Evolutionary conservation across 2,113 vertebrate genomes (phyloP), one percentile per base, ranked within the genome.

Genomic region (Morone saxatilis): DNA sequence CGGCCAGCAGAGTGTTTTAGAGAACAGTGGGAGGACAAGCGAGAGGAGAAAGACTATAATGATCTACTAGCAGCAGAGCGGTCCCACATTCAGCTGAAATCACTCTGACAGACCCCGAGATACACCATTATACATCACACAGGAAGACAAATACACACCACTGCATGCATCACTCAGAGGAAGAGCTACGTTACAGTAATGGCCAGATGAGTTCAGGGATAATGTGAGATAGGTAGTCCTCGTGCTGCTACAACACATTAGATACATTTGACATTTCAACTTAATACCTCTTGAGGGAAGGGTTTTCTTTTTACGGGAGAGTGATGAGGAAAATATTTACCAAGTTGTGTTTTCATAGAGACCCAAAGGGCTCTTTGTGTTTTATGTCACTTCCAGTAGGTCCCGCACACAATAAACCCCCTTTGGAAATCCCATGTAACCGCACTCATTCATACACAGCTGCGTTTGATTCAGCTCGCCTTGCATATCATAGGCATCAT

Each of bases 381-480:
- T 87, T 86, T 70, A 80, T 83, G 68, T 85, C 59, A 87, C 78
- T 74, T 61, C 50, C 63, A 72, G 54, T 70, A 38, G 56, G 20
- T 75, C 65, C 66, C 19, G 0, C 69, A 3, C 83, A 76, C 75
- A 78, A 81, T 67, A 77, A 72, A 81, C 66, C 62, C 71, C 77
- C 17, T 69, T 53, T 78, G 61, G 22, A 88, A 70, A 62, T 47
- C 78, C 80, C 84, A 83, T 54, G 74, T 89, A 87, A 91, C 70
- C 1, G 8, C 87, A 87, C 78, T 90, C 92, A 88, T 92, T 89
- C 92, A 91, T 83, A 77, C 75, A 82, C 74, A 67, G 51, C 71
- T 74, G 80, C 22, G 40, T 91, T 90, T 89, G 88, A 91, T 92
- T 91, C 83, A 57, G 70, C 77, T 85, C 60, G 48, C 85, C 85